phyloP scores from a whole-genome alignment of 2,888 invertebrate genomes.

The Spatulosminthurus flaviceps region DNA sequence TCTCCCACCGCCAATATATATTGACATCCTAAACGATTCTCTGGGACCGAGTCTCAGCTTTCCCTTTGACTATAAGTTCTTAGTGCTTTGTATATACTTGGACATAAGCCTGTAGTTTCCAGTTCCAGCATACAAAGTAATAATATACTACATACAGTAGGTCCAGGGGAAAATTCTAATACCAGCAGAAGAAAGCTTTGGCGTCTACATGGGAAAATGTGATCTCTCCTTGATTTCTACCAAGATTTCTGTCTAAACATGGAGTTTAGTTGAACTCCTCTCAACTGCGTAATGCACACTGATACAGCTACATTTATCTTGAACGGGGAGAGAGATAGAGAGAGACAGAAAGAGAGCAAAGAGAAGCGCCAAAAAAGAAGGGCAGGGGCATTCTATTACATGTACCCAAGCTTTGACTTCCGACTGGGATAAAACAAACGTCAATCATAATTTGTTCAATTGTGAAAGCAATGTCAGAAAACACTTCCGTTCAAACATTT shows the following conservation, averaged over 20 bases:
- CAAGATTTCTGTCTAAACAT: conserved; percentile 25
- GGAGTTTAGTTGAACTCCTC: conserved; percentile 35
- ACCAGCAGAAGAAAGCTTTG: background rate
- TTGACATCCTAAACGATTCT: background rate
- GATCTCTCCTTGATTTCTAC: conserved; percentile 21
- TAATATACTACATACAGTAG: too few relatives aligned
- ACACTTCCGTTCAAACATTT: conserved; percentile 14
- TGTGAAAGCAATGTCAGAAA: conserved; percentile 36
- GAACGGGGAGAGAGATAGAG: background rate
- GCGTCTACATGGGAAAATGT: conserved; percentile 22
- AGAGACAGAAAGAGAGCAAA: background rate
- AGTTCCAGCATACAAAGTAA: too few relatives aligned
- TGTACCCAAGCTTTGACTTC: conserved; percentile 11
- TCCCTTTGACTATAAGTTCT: too few relatives aligned
- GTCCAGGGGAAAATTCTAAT: too few relatives aligned
- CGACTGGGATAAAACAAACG: conserved; percentile 42
- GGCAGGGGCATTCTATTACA: background rate
- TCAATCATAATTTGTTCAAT: conserved; percentile 47
- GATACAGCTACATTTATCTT: conserved; percentile 47
- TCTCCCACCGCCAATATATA: conserved; percentile 12
- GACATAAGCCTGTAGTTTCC: too few relatives aligned
- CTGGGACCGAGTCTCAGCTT: background rate
- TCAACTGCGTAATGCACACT: conserved; percentile 45
- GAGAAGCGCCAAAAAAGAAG: conserved; percentile 8
- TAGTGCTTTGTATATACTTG: too few relatives aligned